phyloP scores from a whole-genome alignment of 2,888 invertebrate genomes.

The Leptogaster cylindrica region DNA sequence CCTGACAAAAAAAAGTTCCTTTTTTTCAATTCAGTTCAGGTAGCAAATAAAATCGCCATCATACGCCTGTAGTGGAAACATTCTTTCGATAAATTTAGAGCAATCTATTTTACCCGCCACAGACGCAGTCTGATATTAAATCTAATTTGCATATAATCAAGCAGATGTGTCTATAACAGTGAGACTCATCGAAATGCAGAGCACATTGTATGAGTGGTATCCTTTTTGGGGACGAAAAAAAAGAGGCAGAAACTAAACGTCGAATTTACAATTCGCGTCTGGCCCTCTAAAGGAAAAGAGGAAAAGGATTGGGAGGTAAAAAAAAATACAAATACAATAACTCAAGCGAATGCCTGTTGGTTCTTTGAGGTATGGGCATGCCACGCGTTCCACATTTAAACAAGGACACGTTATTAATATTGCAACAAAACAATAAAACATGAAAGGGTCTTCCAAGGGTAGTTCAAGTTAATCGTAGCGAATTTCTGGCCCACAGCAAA shows the following conservation, averaged over 20 bases:
- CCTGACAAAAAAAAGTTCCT: no score
- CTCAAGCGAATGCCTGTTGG: constrained; percentile 1
- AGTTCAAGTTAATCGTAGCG: neutral
- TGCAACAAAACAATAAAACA: constrained; percentile 25
- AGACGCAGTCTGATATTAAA: constrained; percentile 35
- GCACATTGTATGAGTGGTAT: constrained; percentile 14
- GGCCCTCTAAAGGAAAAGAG: neutral
- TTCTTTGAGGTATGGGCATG: constrained; percentile 27
- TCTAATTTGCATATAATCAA: constrained; percentile 46
- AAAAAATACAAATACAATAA: constrained; percentile 1
- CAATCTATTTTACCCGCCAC: constrained; percentile 23
- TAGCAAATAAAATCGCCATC: constrained; percentile 35
- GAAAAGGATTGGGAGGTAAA: constrained; percentile 24
- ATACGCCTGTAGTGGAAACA: neutral
- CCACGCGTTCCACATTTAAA: constrained; percentile 38
- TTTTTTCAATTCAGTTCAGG: constrained; percentile 32
- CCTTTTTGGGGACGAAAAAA: neutral
- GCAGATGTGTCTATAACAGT: constrained; percentile 42
- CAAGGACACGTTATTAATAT: constrained; percentile 34
- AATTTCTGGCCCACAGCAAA: no score
- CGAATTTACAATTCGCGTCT: neutral
- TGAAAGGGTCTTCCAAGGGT: constrained; percentile 14
- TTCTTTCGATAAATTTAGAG: constrained; percentile 21
- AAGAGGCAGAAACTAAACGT: neutral
- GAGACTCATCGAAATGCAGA: constrained; percentile 32